phyloP scores from a whole-genome alignment of 1,140 invertebrate genomes.

The Drosophila repleta region DNA sequence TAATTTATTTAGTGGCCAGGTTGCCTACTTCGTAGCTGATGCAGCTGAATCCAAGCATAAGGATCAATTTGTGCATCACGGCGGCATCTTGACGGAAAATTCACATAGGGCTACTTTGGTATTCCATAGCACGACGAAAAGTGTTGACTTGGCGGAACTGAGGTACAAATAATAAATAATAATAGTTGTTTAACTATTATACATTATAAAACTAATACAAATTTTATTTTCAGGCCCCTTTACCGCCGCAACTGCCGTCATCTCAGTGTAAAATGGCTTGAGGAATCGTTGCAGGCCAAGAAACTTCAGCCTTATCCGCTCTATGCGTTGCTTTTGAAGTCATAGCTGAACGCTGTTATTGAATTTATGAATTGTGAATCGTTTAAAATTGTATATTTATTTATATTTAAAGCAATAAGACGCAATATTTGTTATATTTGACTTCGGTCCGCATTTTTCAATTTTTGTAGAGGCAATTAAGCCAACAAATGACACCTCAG shows the following conservation, averaged over 20 bases:
- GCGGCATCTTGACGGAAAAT: constrained; percentile 44
- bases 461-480: too few relatives aligned
- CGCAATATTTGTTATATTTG: neutral
- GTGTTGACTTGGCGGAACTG: constrained; percentile 30
- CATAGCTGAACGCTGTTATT: constrained; percentile 2
- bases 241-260: constrained; percentile 62
- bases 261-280: constrained; percentile 54
- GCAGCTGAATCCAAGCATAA: constrained; percentile 2
- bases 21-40: constrained; percentile 51
- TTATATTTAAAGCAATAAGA: neutral
- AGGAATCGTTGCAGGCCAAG: constrained; percentile 44
- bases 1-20: constrained; percentile 49
- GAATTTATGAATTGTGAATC: neutral
- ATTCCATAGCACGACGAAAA: constrained; percentile 31
- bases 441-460: too few relatives aligned
- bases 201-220: neutral
- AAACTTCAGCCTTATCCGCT: constrained; percentile 53
- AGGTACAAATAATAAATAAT: constrained; percentile 35
- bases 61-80: constrained; percentile 50
- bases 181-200: neutral
- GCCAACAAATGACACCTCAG: too few relatives aligned
- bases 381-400: neutral
- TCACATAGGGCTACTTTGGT: constrained; percentile 47
- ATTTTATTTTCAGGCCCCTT: constrained; percentile 36
- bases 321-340: constrained; percentile 51